Evolutionary conservation across 2,797 vertebrate genomes (phyloP).

Genomic region (Aldrovandia affinis): DNA sequence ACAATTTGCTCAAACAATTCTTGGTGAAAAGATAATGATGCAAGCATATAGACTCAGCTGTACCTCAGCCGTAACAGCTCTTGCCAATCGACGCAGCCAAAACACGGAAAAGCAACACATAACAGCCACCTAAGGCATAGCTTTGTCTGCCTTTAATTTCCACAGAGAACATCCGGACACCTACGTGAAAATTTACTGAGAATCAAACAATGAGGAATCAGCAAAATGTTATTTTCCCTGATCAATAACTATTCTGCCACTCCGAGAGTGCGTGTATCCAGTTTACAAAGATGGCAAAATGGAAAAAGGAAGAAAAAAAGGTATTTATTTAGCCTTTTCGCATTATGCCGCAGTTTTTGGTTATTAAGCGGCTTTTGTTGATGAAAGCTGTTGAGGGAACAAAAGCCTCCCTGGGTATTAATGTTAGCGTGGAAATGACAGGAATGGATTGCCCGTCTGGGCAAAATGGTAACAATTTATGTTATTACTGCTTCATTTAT

Average conservation of each 20-base stretch:
- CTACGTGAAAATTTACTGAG: not conserved
- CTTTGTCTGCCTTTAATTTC: not conserved
- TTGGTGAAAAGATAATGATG: not conserved
- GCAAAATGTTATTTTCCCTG: not conserved
- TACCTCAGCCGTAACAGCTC: not conserved
- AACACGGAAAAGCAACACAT: not conserved
- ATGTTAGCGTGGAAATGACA: conserved; percentile 35
- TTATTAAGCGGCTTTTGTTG: conserved; percentile 15
- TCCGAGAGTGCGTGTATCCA: not conserved
- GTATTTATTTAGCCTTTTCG: conserved; percentile 1
- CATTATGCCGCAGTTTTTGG: not conserved
- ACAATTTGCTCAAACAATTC: not conserved
- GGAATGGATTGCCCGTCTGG: conserved; percentile 33
- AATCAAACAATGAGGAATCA: not conserved
- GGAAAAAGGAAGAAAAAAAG: not conserved
- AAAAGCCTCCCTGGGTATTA: conserved; percentile 30
- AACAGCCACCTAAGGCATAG: not conserved
- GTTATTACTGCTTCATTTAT: conserved; percentile 25
- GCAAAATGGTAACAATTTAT: conserved; percentile 41
- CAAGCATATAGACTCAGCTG: not conserved
- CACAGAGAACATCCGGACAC: not conserved
- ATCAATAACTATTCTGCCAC: not conserved
- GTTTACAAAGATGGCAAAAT: not conserved
- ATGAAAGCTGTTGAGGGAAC: conserved; percentile 32
- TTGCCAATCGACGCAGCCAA: not conserved